Base-by-base conservation (phyloP, 1,140 invertebrate species). In the Leptoteleia sp. region DNA sequence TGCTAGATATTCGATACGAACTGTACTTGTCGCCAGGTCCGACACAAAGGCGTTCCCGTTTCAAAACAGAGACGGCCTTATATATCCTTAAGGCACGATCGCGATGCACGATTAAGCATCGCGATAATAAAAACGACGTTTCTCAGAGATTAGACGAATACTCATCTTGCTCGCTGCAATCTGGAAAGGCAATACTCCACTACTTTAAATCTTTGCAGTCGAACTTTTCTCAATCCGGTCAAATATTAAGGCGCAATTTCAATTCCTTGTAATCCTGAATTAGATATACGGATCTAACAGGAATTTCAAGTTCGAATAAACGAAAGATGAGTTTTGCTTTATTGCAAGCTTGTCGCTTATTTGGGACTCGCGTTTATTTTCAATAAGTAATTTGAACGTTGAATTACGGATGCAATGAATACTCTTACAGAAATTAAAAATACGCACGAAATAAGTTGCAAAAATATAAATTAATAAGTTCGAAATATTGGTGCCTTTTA, bases 41-140 rank as follows among this genome's bases (percentile, higher is more conserved):
- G 17, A 62, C 55, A 76, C 72, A 68, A 76, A 76, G 48, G 62
- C 54, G 19, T 5, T 31, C 52, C 42, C 42, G 42, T 62, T 45
- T 57, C 16, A 25, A 59, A 35, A 70, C 61, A 67, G 2, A 47
- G 59, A 67, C 48, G 54, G 25, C 38, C 50, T 62, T 62, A 61
- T 68, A 67, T 76, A 68, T 54, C 62, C 72, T 76, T 76, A 62
- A 68, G 62, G 54, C 62, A 67, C 71, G 40, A 68, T 62, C 48
- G 62, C 72, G 47, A 68, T 47, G 64, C 57, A 40, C 72, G 64
- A 76, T 76, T 68, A 68, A 76, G 38, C 62, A 17, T 2, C n/a
- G 40, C 45, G 42, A 76, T 68, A 62, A 76, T 61, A 59, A 52
- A n/a, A 59, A 67, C 57, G 27, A 50, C 71, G 38, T 52, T 48